phyloP scores from a whole-genome alignment of 2,888 invertebrate genomes.

The Dioctria linearis region DNA sequence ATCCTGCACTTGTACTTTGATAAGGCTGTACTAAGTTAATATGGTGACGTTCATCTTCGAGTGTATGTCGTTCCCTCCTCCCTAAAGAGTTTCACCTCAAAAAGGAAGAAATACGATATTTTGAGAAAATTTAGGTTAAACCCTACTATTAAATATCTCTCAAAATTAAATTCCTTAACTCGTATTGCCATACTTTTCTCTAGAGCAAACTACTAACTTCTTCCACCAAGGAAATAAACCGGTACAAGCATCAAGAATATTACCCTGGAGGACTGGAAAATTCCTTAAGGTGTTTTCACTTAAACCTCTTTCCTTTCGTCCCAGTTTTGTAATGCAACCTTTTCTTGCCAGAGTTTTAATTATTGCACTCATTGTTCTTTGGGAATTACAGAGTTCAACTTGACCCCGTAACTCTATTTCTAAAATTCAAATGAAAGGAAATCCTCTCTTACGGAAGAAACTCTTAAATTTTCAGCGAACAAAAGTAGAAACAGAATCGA shows the following conservation, averaged over 20 bases:
- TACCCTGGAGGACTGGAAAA: too few species aligned
- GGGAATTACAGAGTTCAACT: background rate
- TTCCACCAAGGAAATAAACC: background rate
- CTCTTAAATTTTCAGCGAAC: slow-evolving; percentile 18
- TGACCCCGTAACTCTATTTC: slow-evolving; percentile 20
- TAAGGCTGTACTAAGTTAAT: too few species aligned
- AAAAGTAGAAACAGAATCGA: slow-evolving; percentile 7
- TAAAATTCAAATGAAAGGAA: slow-evolving; percentile 20
- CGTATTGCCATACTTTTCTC: slow-evolving; percentile 1
- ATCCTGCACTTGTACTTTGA: background rate
- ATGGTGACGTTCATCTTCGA: too few species aligned
- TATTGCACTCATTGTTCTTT: slow-evolving; percentile 6
- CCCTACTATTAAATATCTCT: background rate
- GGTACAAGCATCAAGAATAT: too few species aligned
- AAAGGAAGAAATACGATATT: background rate
- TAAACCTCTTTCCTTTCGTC: too few species aligned
- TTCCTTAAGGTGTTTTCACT: too few species aligned
- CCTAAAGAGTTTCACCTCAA: too few species aligned
- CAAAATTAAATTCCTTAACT: slow-evolving; percentile 26
- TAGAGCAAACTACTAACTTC: slow-evolving; percentile 11
- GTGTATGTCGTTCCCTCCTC: too few species aligned
- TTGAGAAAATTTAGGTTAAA: background rate
- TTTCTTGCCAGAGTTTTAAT: background rate
- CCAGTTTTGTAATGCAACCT: background rate
- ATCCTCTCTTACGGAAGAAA: background rate